Evolutionary conservation across 2,888 invertebrate genomes (phyloP).

Genomic region (Drosophila rellima): DNA sequence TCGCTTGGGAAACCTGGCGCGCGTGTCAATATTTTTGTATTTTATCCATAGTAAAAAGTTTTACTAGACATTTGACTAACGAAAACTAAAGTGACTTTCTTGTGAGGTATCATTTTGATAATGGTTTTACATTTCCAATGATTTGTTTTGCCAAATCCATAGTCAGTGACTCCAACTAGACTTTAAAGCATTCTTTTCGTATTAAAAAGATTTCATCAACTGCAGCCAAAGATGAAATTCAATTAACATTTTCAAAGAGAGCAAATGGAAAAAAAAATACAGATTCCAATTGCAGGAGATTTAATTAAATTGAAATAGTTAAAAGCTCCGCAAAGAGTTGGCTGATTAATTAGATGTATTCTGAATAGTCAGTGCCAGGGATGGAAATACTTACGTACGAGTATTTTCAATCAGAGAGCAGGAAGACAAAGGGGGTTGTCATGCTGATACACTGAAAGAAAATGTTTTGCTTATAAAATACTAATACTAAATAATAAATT

Average conservation of each 20-base stretch:
- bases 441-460: background rate
- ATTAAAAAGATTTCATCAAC: constrained; percentile 1
- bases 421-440: constrained; percentile 5
- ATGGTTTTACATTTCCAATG: background rate
- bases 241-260: constrained; percentile 14
- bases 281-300: background rate
- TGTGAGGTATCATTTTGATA: background rate
- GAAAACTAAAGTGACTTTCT: background rate
- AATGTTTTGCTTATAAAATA: too few species aligned
- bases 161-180: background rate
- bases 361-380: background rate
- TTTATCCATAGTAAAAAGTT: constrained; percentile 4
- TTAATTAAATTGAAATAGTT: constrained; percentile 31
- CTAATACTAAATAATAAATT: too few species aligned
- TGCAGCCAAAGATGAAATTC: constrained; percentile 6
- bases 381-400: background rate
- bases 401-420: background rate
- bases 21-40: background rate
- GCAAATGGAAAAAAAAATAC: background rate
- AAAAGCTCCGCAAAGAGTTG: constrained; percentile 18
- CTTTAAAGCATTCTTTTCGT: background rate
- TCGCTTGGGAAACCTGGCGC: constrained; percentile 1
- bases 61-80: background rate
- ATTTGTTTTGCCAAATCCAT: too few species aligned
- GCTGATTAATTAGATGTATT: constrained; percentile 42